Percentiles rank a stretch among this genome's conserved stretches.
Evolutionary conservation across 2,797 vertebrate species (phyloP).

Genomic region (Pseudochirops corinnae): DNA sequence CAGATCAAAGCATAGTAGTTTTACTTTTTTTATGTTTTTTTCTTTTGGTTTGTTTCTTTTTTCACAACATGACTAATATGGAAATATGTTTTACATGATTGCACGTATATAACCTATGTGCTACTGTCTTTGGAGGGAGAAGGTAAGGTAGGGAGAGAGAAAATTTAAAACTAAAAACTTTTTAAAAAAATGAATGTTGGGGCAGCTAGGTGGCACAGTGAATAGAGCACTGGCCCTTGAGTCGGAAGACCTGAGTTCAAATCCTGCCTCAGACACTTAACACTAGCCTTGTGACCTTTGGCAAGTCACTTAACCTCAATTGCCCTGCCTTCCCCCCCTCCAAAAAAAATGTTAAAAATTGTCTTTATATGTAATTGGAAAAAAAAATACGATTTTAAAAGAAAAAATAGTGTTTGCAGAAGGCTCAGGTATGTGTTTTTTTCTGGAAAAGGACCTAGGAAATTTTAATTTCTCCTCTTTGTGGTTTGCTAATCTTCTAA

Average conservation of each 20-base stretch:
- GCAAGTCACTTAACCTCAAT: no score
- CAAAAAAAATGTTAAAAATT: background rate
- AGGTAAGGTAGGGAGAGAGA: background rate
- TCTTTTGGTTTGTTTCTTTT: background rate
- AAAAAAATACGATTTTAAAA: background rate
- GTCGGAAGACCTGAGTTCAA: no score
- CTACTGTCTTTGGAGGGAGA: background rate
- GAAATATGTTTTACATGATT: background rate
- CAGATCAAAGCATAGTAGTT: background rate
- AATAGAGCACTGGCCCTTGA: no score
- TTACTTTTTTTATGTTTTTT: background rate
- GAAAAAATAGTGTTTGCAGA: background rate
- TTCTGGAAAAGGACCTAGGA: background rate
- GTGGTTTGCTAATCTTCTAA: background rate
- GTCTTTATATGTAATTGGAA: background rate
- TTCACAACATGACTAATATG: background rate
- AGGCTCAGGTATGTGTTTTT: background rate
- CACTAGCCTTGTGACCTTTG: no score
- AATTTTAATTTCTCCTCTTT: background rate
- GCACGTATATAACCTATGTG: background rate
- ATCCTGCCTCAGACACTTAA: no score
- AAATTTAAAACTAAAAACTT: background rate
- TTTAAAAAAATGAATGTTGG: background rate
- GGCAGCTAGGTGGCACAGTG: no score
- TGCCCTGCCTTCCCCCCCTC: no score